Percentiles rank a stretch among this genome's conserved stretches.
Evolutionary conservation across 1,140 invertebrate genomes (phyloP).

Genomic region (Campoletis sonorensis): DNA sequence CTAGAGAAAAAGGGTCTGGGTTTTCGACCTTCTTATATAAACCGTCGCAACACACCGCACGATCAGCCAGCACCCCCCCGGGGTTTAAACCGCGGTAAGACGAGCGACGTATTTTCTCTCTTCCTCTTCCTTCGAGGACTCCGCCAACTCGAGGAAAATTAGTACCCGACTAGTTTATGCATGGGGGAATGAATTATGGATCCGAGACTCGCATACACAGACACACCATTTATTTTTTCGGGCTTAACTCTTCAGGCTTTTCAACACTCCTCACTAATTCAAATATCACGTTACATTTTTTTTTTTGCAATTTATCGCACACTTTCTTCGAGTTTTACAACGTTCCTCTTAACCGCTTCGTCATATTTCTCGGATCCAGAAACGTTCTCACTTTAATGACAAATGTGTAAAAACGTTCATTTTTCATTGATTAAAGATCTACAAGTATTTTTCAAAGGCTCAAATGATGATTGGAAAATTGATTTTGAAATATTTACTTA

Average conservation of each 20-base stretch:
- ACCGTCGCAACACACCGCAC: constrained; percentile 2
- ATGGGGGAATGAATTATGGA: constrained; percentile 41
- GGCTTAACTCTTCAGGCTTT: background rate
- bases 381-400: too few relatives aligned
- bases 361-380: too few relatives aligned
- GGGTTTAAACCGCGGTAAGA: constrained; percentile 29
- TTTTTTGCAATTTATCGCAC: background rate
- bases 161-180: constrained; percentile 39
- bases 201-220: background rate
- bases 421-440: background rate
- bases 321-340: too few relatives aligned
- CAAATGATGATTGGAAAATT: background rate
- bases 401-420: too few relatives aligned
- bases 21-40: constrained; percentile 13
- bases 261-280: constrained; percentile 4
- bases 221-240: background rate
- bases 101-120: constrained; percentile 7
- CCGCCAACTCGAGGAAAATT: constrained; percentile 32
- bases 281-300: background rate
- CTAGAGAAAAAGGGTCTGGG: constrained; percentile 36
- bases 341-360: too few relatives aligned
- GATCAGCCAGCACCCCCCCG: constrained; percentile 9
- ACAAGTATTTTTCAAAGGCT: background rate
- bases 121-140: background rate
- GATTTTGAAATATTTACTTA: too few relatives aligned